Conservation (phyloP, 2,113 vertebrate species). For the Ovis aries region DNA sequence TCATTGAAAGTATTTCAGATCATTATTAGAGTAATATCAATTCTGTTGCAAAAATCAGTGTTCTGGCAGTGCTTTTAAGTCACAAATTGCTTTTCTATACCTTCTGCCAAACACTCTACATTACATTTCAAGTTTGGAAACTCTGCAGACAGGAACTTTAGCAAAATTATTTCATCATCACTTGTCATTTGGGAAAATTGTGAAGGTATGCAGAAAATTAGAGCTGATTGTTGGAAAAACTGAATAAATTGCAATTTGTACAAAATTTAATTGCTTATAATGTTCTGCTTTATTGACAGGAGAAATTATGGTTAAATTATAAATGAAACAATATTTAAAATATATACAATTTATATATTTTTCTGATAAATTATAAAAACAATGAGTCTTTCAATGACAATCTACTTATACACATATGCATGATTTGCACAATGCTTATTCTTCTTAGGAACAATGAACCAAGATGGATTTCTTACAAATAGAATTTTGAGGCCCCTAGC, state of each 20-base stretch:
- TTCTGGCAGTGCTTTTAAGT: background rate
- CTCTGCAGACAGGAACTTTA: background rate
- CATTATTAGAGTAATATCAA: background rate
- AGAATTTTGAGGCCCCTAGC: background rate
- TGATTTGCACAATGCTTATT: background rate
- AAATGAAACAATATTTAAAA: background rate
- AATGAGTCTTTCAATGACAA: background rate
- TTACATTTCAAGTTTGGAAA: background rate
- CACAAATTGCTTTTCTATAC: background rate
- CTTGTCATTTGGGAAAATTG: background rate
- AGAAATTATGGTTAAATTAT: background rate
- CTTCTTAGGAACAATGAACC: background rate
- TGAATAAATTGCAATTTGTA: background rate
- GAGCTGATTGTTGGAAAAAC: background rate
- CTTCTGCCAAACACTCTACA: background rate
- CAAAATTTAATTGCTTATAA: background rate
- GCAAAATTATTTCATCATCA: background rate
- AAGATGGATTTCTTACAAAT: background rate
- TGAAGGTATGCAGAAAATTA: background rate
- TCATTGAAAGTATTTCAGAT: background rate
- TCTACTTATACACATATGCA: background rate
- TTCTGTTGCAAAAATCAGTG: background rate
- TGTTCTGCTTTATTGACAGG: background rate
- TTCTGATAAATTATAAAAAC: background rate
- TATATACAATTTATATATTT: background rate